Evolutionary conservation across 2,113 vertebrate species (phyloP).

Genomic region (Macheiramphus alcinus): DNA sequence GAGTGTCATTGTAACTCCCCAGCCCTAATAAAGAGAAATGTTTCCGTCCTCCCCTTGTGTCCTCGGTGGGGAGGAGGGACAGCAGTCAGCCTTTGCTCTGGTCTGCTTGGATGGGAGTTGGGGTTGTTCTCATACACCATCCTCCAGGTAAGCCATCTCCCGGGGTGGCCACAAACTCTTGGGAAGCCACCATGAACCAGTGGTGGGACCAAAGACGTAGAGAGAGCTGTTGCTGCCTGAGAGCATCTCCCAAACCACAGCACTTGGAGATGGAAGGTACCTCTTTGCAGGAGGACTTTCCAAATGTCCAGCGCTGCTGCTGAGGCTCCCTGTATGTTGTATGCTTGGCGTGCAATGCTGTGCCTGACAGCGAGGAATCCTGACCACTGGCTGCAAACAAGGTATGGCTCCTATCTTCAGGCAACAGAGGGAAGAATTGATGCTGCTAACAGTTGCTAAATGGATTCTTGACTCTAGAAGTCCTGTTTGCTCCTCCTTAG

Average conservation of each 20-base stretch:
- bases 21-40: background rate
- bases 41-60: background rate
- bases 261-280: background rate
- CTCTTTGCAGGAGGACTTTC: background rate
- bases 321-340: no score
- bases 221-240: background rate
- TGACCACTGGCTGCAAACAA: background rate
- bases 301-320: background rate
- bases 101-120: background rate
- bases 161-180: background rate
- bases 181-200: background rate
- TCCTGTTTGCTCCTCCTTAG: background rate
- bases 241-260: background rate
- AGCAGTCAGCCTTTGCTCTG: background rate
- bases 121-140: fast-evolving
- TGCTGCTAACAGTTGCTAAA: background rate
- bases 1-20: background rate
- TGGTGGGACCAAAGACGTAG: background rate
- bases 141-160: background rate
- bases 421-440: background rate
- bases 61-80: background rate
- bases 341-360: fast-evolving
- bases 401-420: no score
- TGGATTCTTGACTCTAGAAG: background rate
- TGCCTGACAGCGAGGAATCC: no score